Base-by-base conservation (phyloP, 2,113 vertebrate species). In the Cynoglossus semilaevis region DNA sequence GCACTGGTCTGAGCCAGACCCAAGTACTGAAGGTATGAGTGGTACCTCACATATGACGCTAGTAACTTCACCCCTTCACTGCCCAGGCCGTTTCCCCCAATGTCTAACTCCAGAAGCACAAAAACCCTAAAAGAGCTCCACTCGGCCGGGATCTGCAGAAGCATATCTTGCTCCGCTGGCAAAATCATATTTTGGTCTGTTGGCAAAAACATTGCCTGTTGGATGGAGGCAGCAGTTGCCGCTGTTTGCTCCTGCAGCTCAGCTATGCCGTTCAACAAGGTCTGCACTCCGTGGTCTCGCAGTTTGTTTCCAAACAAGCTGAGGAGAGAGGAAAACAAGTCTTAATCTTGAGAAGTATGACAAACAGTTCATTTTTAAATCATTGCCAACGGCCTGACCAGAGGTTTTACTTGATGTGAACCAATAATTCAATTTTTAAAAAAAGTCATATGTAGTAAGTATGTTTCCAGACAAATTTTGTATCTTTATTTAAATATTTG, bases 301-400 rank as follows among this genome's bases (percentile, higher is more conserved):
- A 93, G 70, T 58, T 80, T 79, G 79, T 93, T 93, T 60, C 92
- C 92, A 85, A 92, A 92, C 70, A 93, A 80, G 66, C 92, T 93
- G 75, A 1, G 37, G 22, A 74, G 45, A 60, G 35, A 71, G 10
- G 16, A 17, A 29, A 63, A 4, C 2, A 29, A 29, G 22, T 29
- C 22, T 29, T 29, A 29, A 29, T 29, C 22, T 29, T 6, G 6
- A 29, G 22, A 29, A 6, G 22, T 29, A 4, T 29, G 22, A 29
- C n/a, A n/a, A n/a, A n/a, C n/a, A n/a, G n/a, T n/a, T n/a, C n/a
- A n/a, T n/a, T n/a, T n/a, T n/a, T n/a, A 51, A 42, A 43, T 5
- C 7, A 13, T 1, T 15, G 36, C n/a, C 13, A n/a, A 34, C 43
- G 51, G 35, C 15, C 17, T 72, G 36, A 58, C n/a, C 18, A 41